Evolutionary conservation across 1,140 invertebrate species (phyloP).

Genomic region (Aphaenogaster floridana): DNA sequence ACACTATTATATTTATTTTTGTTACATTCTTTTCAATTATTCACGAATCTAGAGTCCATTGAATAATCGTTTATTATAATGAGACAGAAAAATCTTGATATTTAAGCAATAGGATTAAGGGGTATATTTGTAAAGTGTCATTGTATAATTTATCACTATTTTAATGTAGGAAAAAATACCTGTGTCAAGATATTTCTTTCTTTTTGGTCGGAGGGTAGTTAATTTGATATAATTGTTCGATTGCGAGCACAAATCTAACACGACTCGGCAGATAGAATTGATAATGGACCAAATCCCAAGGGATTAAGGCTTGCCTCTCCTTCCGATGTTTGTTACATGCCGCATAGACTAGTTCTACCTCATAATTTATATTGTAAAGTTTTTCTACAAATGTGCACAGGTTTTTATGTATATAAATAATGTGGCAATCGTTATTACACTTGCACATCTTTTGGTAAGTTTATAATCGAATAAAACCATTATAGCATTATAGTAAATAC

Average conservation of each 20-base stretch:
- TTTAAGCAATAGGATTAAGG: conserved; percentile 26
- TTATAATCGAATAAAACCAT: background rate
- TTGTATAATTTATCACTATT: conserved; percentile 53
- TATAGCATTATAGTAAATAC: background rate
- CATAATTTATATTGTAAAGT: conserved; percentile 69
- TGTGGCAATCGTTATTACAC: conserved; percentile 50
- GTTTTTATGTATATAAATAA: conserved; percentile 47
- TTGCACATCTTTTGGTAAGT: conserved; percentile 44
- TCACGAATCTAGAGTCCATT: conserved; percentile 47
- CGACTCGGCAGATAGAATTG: conserved; percentile 48
- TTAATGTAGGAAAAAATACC: conserved; percentile 36
- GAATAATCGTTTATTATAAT: conserved; percentile 46
- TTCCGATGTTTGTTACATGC: conserved; percentile 67
- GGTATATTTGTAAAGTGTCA: conserved; percentile 40
- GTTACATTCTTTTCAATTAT: conserved; percentile 65
- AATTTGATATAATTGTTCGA: conserved; percentile 58
- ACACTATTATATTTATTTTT: conserved; percentile 69
- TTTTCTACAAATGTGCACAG: conserved; percentile 66
- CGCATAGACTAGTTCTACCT: conserved; percentile 73
- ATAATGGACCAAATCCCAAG: conserved; percentile 70
- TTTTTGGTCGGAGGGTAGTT: conserved; percentile 12
- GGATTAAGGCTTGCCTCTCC: conserved; percentile 48
- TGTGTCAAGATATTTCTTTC: conserved; percentile 37
- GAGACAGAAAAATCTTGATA: conserved; percentile 33
- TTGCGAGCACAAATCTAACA: conserved; percentile 68